These are phyloP conservation scores for Denticeps clupeoides DNA, from an alignment of 2,797 vertebrate genomes.

Conservation along the genomic window DNA sequence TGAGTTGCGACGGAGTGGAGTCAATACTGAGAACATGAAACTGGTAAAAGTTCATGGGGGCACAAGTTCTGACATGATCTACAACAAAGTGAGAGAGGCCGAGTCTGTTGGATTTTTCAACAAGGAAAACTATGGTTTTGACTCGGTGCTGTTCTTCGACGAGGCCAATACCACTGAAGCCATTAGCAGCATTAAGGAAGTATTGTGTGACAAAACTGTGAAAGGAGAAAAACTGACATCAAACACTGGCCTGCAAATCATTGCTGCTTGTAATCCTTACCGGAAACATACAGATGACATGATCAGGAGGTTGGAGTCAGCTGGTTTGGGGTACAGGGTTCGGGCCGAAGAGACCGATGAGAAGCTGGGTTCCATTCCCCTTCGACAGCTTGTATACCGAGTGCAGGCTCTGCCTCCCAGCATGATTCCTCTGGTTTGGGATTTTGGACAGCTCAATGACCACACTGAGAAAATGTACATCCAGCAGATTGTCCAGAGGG, in stretches of 20 bases:
- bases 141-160: constrained; percentile 67
- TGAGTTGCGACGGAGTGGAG: constrained; percentile 35
- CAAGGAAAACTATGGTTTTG: constrained; percentile 44
- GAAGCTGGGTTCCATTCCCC: constrained; percentile 58
- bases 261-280: constrained; percentile 75
- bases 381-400: constrained; percentile 68
- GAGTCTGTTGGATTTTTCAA: constrained; percentile 41
- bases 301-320: constrained; percentile 59
- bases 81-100: constrained; percentile 47
- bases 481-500: constrained; percentile 59
- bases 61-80: constrained; percentile 53
- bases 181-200: constrained; percentile 66
- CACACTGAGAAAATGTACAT: constrained; percentile 54
- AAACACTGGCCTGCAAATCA: constrained; percentile 49
- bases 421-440: constrained; percentile 68
- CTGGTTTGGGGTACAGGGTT: constrained; percentile 66
- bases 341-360: constrained; percentile 52
- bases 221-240: constrained; percentile 42
- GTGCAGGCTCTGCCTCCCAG: constrained; percentile 67
- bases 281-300: constrained; percentile 55
- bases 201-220: constrained; percentile 58
- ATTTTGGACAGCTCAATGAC: constrained; percentile 63
- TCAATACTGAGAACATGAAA: constrained; percentile 47
- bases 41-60: constrained; percentile 70
- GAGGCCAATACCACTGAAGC: constrained; percentile 72